phyloP scores from a whole-genome alignment of 2,888 invertebrate genomes.

The Euzophera pinguis region DNA sequence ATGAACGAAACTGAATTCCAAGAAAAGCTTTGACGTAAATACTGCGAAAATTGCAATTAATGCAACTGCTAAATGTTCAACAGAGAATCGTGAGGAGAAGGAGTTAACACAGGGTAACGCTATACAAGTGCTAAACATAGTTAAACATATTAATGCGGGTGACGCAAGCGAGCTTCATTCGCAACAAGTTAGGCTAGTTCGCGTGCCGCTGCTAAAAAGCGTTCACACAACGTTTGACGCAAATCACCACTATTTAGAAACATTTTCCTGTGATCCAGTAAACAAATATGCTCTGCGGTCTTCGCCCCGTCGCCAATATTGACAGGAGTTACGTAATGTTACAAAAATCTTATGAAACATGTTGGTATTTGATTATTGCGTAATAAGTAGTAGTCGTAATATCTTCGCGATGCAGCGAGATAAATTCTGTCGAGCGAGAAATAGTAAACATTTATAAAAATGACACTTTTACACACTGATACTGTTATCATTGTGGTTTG shows the following conservation, averaged over 20 bases:
- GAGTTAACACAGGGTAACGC: constrained; percentile 11
- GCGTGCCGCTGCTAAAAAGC: constrained; percentile 50
- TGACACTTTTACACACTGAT: not conserved
- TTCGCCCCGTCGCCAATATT: constrained; percentile 15
- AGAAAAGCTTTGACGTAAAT: not conserved
- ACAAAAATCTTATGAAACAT: constrained; percentile 11
- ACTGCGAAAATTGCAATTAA: constrained; percentile 3
- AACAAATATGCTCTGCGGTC: constrained; percentile 17
- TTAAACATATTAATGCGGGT: constrained; percentile 16
- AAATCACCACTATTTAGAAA: constrained; percentile 37
- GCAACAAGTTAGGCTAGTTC: constrained; percentile 47
- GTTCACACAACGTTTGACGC: constrained; percentile 59
- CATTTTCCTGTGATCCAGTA: constrained; percentile 29
- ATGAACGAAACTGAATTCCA: not conserved
- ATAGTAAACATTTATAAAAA: constrained; percentile 7
- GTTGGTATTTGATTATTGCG: constrained; percentile 1
- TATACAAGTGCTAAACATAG: constrained; percentile 2
- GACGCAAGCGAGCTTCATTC: constrained; percentile 23
- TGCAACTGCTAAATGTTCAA: constrained; percentile 5
- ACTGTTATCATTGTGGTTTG: not conserved
- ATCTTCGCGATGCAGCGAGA: not conserved
- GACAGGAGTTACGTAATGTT: constrained; percentile 4
- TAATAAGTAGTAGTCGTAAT: not conserved
- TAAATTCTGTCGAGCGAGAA: not conserved
- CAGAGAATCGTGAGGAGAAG: constrained; percentile 11